phyloP scores from a whole-genome alignment of 2,888 invertebrate genomes.

The Lasius platythorax region DNA sequence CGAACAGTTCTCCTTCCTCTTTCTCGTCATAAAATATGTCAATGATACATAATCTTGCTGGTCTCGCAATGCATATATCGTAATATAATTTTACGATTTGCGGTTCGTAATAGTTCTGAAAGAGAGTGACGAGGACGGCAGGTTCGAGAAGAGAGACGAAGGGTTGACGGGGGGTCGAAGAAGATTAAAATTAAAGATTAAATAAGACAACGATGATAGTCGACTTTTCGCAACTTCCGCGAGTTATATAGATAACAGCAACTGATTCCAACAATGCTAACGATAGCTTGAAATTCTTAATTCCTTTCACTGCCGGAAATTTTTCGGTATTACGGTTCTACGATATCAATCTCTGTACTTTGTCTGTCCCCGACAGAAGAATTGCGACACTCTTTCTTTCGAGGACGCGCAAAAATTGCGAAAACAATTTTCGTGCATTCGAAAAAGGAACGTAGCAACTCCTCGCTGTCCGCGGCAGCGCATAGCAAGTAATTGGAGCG shows the following conservation, averaged over 20 bases:
- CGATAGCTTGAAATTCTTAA: not conserved
- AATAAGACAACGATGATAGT: not conserved
- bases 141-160: not conserved
- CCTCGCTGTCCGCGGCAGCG: constrained; percentile 24
- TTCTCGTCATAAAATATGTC: constrained; percentile 47
- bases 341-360: not conserved
- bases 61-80: constrained; percentile 8
- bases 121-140: constrained; percentile 13
- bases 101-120: constrained; percentile 4
- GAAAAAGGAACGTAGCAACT: not conserved
- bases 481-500: constrained; percentile 31
- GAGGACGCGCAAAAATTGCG: constrained; percentile 1
- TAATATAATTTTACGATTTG: constrained; percentile 43
- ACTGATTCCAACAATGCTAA: not conserved
- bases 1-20: constrained; percentile 12
- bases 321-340: not conserved
- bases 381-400: not conserved
- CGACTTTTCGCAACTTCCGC: not conserved
- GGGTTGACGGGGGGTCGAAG: not conserved
- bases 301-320: not conserved
- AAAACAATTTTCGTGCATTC: not conserved
- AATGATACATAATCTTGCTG: constrained; percentile 44
- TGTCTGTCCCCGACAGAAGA: not conserved
- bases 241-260: not conserved
- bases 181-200: not conserved